A percentile compares a stretch with the other conserved stretches of the same genome.
Evolutionary conservation across 2,888 invertebrate genomes (phyloP).

Genomic region (Chaitophorus viminalis): DNA sequence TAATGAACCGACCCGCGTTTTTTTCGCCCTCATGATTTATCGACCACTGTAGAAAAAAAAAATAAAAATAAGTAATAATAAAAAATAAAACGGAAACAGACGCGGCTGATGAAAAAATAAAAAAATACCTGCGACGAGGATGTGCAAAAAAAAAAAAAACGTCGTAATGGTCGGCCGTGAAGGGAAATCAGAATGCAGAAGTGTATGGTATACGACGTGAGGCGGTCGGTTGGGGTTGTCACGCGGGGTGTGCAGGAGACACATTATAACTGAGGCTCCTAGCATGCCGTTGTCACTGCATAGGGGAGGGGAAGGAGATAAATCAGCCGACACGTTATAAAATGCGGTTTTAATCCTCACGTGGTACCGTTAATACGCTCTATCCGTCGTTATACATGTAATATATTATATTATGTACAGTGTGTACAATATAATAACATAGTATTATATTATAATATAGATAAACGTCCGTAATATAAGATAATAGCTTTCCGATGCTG

Average conservation of each 20-base stretch:
- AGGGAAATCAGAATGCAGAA: background rate
- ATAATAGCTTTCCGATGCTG: conserved; percentile 17
- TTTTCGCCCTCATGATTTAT: conserved; percentile 23
- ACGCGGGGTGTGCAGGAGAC: background rate
- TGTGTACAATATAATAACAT: background rate
- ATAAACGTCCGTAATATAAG: conserved; percentile 8
- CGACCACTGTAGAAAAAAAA: background rate
- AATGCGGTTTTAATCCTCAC: conserved; percentile 29
- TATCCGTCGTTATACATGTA: background rate
- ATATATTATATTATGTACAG: too few relatives aligned
- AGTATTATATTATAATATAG: too few relatives aligned
- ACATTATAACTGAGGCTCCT: background rate
- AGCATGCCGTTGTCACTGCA: too few relatives aligned
- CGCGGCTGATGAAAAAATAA: background rate
- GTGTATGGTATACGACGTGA: background rate
- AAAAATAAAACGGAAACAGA: conserved; percentile 17
- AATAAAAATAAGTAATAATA: background rate
- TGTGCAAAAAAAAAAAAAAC: background rate
- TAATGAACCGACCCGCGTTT: conserved; percentile 8
- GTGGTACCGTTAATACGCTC: background rate
- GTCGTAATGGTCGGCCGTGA: background rate
- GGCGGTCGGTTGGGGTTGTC: background rate
- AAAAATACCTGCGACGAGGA: too few relatives aligned
- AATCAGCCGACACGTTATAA: conserved; percentile 18
- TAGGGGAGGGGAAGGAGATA: background rate